Percentiles rank a stretch among this genome's conserved stretches.
phyloP scores from a whole-genome alignment of 1,140 invertebrate species.

The Diorhabda sublineata region DNA sequence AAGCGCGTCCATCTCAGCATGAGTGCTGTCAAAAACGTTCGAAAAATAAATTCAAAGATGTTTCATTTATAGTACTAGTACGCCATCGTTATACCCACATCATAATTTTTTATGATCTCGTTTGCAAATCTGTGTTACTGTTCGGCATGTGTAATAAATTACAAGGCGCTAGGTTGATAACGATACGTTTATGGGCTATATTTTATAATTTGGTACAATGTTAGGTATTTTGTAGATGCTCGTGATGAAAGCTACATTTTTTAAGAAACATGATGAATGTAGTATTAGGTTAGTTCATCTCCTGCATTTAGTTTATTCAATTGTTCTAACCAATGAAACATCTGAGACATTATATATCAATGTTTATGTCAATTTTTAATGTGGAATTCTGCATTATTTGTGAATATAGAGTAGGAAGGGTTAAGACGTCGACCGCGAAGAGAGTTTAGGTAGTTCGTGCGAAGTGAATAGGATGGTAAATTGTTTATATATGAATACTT shows the following conservation, averaged over 20 bases:
- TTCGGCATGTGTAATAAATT: conserved; percentile 1
- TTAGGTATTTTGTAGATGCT: conserved; percentile 1
- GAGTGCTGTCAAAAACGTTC: not conserved
- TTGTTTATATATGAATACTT: no score
- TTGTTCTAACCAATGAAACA: no score
- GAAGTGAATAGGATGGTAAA: no score
- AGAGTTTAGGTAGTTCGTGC: no score
- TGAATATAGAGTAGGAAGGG: no score
- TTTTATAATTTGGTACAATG: conserved; percentile 14
- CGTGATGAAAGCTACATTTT: not conserved
- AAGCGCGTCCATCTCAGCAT: not conserved
- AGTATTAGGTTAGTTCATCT: not conserved
- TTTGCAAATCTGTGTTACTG: conserved; percentile 5
- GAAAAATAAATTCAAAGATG: conserved; percentile 3
- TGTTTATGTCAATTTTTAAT: no score
- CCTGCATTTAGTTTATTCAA: no score
- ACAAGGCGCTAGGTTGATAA: not conserved
- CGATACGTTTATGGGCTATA: conserved; percentile 12
- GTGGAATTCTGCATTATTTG: no score
- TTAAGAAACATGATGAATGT: conserved; percentile 4
- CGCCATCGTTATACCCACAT: not conserved
- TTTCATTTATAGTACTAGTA: not conserved
- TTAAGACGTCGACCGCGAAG: no score
- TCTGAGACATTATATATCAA: no score
- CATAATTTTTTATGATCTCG: conserved; percentile 7